Percentiles rank a stretch among this genome's conserved stretches.
These are phyloP conservation scores for Psylliodes chrysocephalus DNA, from an alignment of 2,888 invertebrate genomes.

Conservation along the genomic window DNA sequence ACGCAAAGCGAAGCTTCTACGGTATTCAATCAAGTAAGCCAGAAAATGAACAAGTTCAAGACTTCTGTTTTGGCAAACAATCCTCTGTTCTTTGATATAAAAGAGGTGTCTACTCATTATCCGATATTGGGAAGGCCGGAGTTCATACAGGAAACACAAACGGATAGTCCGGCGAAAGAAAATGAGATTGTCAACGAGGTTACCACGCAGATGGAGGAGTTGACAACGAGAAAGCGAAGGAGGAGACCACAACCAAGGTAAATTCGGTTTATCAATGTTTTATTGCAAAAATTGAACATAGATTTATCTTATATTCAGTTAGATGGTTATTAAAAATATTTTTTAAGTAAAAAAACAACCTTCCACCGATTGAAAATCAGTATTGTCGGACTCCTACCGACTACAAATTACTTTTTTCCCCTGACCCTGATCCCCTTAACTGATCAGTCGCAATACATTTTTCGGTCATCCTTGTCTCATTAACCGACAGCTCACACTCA, in stretches of 20 bases:
- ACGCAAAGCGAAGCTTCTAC: constrained; percentile 62
- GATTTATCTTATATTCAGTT: no score
- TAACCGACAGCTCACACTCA: no score
- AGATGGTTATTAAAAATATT: no score
- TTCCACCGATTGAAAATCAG: no score
- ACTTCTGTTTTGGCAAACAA: constrained; percentile 46
- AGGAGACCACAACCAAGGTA: constrained; percentile 45
- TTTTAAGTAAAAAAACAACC: no score
- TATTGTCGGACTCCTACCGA: no score
- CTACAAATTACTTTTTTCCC: no score
- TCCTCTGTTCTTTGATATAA: constrained; percentile 58
- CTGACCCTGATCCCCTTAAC: no score
- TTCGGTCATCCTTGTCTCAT: no score
- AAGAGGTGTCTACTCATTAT: constrained; percentile 64
- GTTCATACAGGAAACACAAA: constrained; percentile 31
- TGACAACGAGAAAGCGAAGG: constrained; percentile 40
- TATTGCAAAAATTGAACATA: no score
- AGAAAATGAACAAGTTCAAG: constrained; percentile 52
- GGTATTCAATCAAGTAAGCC: constrained; percentile 58
- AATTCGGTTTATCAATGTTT: not conserved
- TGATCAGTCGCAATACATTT: no score
- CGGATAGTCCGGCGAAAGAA: constrained; percentile 34
- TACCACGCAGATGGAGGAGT: constrained; percentile 44
- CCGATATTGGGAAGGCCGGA: constrained; percentile 56
- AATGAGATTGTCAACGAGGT: constrained; percentile 52